phyloP scores from a whole-genome alignment of 2,113 vertebrate species.

The Ia io region DNA sequence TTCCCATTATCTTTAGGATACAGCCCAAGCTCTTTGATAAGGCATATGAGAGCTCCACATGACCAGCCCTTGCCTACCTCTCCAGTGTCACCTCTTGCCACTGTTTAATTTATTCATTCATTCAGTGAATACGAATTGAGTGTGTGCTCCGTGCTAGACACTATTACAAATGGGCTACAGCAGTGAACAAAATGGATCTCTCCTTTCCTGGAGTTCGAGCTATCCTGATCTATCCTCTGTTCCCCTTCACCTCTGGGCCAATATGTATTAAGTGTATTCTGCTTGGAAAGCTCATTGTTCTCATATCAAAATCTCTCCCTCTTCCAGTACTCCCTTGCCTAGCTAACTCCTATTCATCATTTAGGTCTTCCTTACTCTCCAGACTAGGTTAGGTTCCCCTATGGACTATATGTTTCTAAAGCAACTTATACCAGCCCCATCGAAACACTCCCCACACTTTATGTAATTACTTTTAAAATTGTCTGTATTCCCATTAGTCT shows the following conservation, averaged over 20 bases:
- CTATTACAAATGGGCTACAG: neutral
- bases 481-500: neutral
- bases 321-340: neutral
- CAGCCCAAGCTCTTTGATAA: neutral
- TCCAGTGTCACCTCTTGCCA: neutral
- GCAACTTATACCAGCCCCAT: neutral
- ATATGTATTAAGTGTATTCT: neutral
- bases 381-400: neutral
- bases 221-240: neutral
- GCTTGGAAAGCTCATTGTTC: neutral
- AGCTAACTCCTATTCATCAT: neutral
- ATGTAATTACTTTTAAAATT: neutral
- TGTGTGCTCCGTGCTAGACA: neutral
- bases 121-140: constrained; percentile 37
- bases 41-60: neutral
- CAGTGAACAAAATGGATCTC: neutral
- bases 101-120: neutral
- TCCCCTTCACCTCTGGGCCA: neutral
- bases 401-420: neutral
- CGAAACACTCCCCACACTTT: neutral
- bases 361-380: neutral
- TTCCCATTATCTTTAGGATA: constrained; percentile 2
- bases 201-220: neutral
- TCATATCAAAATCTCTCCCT: neutral
- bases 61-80: neutral